A percentile compares a stretch with the other conserved stretches of the same genome.
Conservation (phyloP, 2,888 invertebrate species). For the Oscheius myriophilus region DNA sequence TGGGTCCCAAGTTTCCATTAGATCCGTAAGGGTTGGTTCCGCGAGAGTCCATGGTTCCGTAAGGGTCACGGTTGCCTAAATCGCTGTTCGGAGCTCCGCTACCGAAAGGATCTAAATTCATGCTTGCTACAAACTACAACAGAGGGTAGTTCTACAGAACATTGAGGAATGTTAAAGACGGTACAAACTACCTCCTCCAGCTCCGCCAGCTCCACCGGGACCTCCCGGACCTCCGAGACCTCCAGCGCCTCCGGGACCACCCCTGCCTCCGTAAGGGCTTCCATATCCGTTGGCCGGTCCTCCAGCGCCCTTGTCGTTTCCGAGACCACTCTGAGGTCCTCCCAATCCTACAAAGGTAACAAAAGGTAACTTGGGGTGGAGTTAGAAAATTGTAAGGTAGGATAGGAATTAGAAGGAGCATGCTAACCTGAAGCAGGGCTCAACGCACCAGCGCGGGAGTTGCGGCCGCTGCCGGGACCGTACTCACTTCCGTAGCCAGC, state of each 20-base stretch:
- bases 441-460: slow-evolving; percentile 45
- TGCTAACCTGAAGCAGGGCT: slow-evolving; percentile 29
- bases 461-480: slow-evolving; percentile 54
- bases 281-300: neutral
- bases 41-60: neutral
- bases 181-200: slow-evolving; percentile 40
- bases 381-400: neutral
- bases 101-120: slow-evolving; percentile 21
- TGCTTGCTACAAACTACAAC: slow-evolving; percentile 11
- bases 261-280: neutral
- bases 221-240: slow-evolving; percentile 36
- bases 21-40: slow-evolving; percentile 12
- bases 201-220: slow-evolving; percentile 20
- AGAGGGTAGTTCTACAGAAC: slow-evolving; percentile 4
- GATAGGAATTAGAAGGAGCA: slow-evolving; percentile 8
- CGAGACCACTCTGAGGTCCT: too few species aligned
- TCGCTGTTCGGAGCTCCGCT: slow-evolving; percentile 15
- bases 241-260: slow-evolving; percentile 28
- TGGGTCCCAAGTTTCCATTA: slow-evolving; percentile 29
- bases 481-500: slow-evolving; percentile 51
- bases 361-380: slow-evolving; percentile 14
- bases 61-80: slow-evolving; percentile 25
- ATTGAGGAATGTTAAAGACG: slow-evolving; percentile 10
- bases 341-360: slow-evolving; percentile 7
- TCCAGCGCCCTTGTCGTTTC: neutral